Base-by-base conservation (phyloP, 92 coral and sea anemone species). In the Nematostella vectensis region DNA sequence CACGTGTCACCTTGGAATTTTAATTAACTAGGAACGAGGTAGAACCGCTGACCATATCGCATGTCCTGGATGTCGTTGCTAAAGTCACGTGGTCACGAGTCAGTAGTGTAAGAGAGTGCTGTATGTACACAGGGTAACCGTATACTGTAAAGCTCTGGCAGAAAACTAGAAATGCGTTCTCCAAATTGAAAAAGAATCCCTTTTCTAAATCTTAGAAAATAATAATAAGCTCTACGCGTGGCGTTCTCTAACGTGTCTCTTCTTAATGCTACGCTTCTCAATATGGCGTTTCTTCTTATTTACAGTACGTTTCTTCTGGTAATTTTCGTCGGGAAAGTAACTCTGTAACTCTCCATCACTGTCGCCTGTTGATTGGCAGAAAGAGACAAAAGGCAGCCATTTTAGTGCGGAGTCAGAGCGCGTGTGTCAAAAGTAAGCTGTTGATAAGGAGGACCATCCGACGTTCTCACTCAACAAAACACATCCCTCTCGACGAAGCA, bases 281-380 rank as follows among this genome's bases (percentile, higher is more conserved):
- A 33, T 33, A 33, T 64, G 27, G 27, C 60, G 30, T 50, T 64
- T 64, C 39, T 29, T 9, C 54, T 59, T 59, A 19, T 49, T 25
- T 30, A 33, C 26, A 29, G 52, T 31, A 28, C 53, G 51, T 58
- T 39, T 29, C 45, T 54, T 66, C 62, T 54, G 43, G 19, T 43
- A 44, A 55, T 62, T 77, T 58, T 69, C 65, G 49, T 44, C 76
- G 39, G 85, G 85, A 72, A 78, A 78, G 68, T 58, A 78, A 78
- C 85, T 78, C 48, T 72, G 48, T 72, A 78, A 72, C 75, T 78
- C 85, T 69, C 79, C 50, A 53, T 73, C 76, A 16, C 72, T 69
- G 28, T 49, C 75, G 87, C 81, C 87, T 79, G 73, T 67, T 79
- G 76, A 69, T 78, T 67, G 81, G 72, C 64, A 73, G 87, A 74